Evolutionary conservation across 2,888 invertebrate genomes (phyloP), one percentile per base, ranked within the genome.

Genomic region (Polyommatus icarus): DNA sequence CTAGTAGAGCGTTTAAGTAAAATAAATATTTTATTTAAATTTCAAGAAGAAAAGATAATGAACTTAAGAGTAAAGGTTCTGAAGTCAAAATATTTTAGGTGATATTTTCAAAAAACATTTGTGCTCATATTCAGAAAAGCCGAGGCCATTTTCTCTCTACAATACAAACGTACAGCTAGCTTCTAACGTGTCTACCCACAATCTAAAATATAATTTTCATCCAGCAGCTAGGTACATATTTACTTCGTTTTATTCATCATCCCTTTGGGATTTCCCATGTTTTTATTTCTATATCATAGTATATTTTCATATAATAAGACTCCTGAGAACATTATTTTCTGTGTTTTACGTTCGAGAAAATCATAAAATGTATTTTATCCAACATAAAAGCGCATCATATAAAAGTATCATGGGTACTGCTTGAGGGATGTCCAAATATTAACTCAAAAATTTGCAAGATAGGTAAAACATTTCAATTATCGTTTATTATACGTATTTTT

Each of bases 311-410:
- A 32, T 67, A 67, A 67, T 32, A 67, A 29, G 67, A 67, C 67
- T 67, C 67, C 15, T 32, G 67, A 67, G 29, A 67, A 67, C 18
- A 67, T 67, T 67, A 67, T 67, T 24, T 67, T 67, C 15, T 67
- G 32, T 67, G 29, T 67, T 67, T 67, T 61, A 61, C 61, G 61
- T 61, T 24, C 80, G 79, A 80, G 82, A 81, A 79, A 80, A 82
- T 84, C 87, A 86, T 88, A 87, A 90, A 90, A 89, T 89, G 90
- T 90, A 92, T 91, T 90, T 90, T 87, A 86, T 87, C 85, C 85
- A 87, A 86, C 54, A 67, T 20, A 67, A 18, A 67, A 67, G 12
- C 20, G 67, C 29, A 59, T 20, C 20, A 8, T 20, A 20, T 20
- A 59, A 67, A 67, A 67, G 18, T 67, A 29, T 15, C 15, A 1